Evolutionary conservation across 2,113 vertebrate species (phyloP), one percentile per base, ranked within the genome.

Genomic region (Talpa occidentalis): DNA sequence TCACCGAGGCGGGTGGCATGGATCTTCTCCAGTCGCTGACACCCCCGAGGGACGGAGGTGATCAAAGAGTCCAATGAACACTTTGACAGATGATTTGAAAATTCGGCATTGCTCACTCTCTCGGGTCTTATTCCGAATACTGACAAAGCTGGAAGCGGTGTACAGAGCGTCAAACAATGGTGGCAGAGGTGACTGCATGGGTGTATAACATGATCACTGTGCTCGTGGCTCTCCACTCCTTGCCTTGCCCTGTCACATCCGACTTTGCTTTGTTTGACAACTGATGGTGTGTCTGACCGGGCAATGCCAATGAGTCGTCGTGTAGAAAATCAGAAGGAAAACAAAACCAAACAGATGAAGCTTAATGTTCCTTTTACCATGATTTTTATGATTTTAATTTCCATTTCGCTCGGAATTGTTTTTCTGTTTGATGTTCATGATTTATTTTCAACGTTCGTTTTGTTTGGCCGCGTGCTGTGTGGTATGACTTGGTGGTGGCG

Each of bases 131-230:
- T 97, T 97, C 73, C 76, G 90, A 95, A 90, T 95, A 93, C 79
- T 97, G 97, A 93, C 87, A 97, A 98, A 98, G 99, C 99, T 99
- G 99, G 99, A 99, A 99, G 99, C 99, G 98, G 99, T 96, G 96
- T 98, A 97, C 97, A 98, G 67, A 35, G 87, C 83, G 97, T 97
- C 96, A 98, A 97, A 99, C 99, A 99, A 99, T 99, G 99, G 99
- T 97, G 98, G 99, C 99, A 99, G 99, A 99, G 98, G 98, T 98
- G 98, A 98, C 96, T 96, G 98, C 99, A 99, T 99, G 99, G 97
- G 98, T 98, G 97, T 98, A 98, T 98, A 96, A 97, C 98, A 98
- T 99, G 98, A 98, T 98, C 98, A 97, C 97, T 98, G 97, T 94
- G 88, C 97, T 82, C 97, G 98, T 99, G 98, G 98, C 97, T 97